phyloP scores from a whole-genome alignment of 2,797 vertebrate species.

The Alectoris magna region DNA sequence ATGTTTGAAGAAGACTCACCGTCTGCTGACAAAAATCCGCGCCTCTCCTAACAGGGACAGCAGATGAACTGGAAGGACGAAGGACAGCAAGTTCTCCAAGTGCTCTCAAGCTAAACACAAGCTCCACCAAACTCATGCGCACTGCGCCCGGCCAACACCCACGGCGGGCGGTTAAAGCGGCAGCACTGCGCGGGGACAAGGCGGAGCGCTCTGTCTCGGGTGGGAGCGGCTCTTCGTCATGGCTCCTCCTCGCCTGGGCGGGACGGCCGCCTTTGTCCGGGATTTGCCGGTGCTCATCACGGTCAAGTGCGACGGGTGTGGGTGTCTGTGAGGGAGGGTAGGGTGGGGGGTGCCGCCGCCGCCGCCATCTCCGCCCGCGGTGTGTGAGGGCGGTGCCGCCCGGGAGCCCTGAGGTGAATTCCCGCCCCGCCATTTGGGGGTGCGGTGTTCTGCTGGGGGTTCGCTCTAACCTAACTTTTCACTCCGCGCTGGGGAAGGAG shows the following conservation, averaged over 20 bases:
- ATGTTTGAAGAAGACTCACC: background rate
- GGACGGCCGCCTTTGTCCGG: background rate
- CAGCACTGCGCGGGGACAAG: background rate
- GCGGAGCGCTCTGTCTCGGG: background rate
- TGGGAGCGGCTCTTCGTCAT: background rate
- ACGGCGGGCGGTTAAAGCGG: slow-evolving; percentile 29
- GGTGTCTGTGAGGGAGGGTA: background rate
- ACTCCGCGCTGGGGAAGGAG: background rate
- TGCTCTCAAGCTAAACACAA: fast-evolving
- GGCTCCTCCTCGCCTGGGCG: slow-evolving; percentile 30
- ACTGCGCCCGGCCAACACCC: slow-evolving; percentile 25
- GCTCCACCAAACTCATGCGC: background rate
- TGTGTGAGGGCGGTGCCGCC: too few species aligned
- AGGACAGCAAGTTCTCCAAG: background rate
- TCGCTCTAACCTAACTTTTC: background rate
- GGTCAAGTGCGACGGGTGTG: background rate
- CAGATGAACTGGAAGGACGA: fast-evolving
- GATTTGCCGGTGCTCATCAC: fast-evolving
- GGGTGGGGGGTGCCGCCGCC: background rate
- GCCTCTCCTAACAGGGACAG: background rate
- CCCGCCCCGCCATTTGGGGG: fast-evolving
- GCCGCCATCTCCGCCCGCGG: fast-evolving
- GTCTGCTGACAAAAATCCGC: background rate
- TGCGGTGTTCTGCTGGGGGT: background rate
- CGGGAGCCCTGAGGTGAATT: background rate